A percentile compares a stretch with the other conserved stretches of the same genome.
phyloP scores from a whole-genome alignment of 2,797 vertebrate species.

The Prunella strophiata region DNA sequence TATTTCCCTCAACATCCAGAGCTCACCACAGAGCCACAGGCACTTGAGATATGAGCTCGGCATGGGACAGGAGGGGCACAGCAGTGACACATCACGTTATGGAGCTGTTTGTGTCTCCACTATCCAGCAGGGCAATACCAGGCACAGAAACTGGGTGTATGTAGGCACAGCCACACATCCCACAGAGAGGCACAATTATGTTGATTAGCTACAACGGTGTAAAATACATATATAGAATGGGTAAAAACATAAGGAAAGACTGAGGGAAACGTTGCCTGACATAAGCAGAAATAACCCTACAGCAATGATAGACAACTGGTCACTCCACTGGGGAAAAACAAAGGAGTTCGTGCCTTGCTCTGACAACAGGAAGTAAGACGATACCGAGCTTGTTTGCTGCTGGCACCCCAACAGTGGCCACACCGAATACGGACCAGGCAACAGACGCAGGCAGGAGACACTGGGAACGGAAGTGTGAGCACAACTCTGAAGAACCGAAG shows the following conservation, averaged over 20 bases:
- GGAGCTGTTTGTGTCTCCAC: not conserved
- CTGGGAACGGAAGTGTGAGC: not conserved
- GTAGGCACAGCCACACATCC: not conserved
- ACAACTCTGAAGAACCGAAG: not conserved
- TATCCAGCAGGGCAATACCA: not conserved
- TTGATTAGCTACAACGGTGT: accelerated
- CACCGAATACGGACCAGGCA: accelerated
- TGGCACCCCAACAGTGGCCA: not conserved
- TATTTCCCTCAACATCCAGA: not conserved
- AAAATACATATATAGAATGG: accelerated
- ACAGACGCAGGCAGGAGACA: accelerated
- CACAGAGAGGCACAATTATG: not conserved
- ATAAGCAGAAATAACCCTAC: not conserved
- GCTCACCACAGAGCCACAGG: not conserved
- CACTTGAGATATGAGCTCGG: not conserved
- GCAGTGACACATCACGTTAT: not conserved
- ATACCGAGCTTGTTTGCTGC: not conserved
- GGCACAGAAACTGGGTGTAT: not conserved
- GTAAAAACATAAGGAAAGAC: not conserved
- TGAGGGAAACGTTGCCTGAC: not conserved
- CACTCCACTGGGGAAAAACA: not conserved
- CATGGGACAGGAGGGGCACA: not conserved
- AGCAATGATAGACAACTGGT: not conserved
- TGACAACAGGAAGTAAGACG: not conserved
- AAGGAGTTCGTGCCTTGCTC: not conserved